Percentiles rank a stretch among this genome's conserved stretches.
These are phyloP conservation scores for Philereme vetulata DNA, from an alignment of 2,888 invertebrate genomes.

Conservation along the genomic window DNA sequence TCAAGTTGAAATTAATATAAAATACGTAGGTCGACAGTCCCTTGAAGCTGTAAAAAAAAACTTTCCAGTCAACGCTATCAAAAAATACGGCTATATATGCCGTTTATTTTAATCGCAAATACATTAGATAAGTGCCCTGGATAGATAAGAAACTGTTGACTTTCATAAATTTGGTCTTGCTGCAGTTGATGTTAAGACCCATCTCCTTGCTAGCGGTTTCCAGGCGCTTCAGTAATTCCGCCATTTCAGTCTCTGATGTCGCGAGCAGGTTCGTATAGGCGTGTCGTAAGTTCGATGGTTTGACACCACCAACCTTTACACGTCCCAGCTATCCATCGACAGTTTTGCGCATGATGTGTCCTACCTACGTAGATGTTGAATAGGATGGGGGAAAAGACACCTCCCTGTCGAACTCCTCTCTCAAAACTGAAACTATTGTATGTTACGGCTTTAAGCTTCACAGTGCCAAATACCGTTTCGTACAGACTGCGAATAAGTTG, in stretches of 20 bases:
- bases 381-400: not conserved
- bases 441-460: too few species aligned
- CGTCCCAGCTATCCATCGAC: not conserved
- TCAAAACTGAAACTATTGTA: too few species aligned
- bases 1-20: too few species aligned
- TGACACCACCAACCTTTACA: not conserved
- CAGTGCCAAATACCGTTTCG: too few species aligned
- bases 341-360: not conserved
- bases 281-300: not conserved
- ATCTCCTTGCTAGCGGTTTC: not conserved
- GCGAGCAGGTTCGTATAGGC: not conserved
- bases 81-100: too few species aligned
- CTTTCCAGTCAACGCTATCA: too few species aligned
- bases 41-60: too few species aligned
- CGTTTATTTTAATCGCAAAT: too few species aligned
- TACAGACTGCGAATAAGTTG: too few species aligned
- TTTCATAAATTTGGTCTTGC: constrained; percentile 1
- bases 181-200: not conserved
- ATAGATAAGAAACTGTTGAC: not conserved
- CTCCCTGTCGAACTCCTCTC: not conserved
- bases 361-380: not conserved
- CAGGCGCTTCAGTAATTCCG: not conserved
- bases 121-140: not conserved
- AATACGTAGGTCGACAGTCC: too few species aligned
- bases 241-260: not conserved